Percentiles rank a stretch among this genome's conserved stretches.
phyloP scores from a whole-genome alignment of 2,888 invertebrate species.

The Sminthurides aquaticus region DNA sequence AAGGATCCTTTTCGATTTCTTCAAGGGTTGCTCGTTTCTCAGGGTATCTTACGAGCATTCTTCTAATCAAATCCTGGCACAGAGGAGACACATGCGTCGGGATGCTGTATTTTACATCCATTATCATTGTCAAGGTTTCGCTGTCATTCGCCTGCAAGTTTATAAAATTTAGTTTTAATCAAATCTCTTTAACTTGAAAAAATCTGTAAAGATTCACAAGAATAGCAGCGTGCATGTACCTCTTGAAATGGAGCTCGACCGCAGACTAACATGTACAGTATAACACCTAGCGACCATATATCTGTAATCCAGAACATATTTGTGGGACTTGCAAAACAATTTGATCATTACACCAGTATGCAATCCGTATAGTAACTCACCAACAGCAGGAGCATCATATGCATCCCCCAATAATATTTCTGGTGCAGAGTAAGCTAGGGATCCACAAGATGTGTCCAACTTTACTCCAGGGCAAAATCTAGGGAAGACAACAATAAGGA shows the following conservation, averaged over 20 bases:
- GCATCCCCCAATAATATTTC: constrained; percentile 97
- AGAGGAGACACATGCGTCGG: constrained; percentile 77
- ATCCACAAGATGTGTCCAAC: constrained; percentile 95
- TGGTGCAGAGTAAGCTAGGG: constrained; percentile 96
- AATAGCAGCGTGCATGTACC: constrained; percentile 41
- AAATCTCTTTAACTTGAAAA: no score
- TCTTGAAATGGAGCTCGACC: constrained; percentile 98
- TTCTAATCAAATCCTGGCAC: constrained; percentile 79
- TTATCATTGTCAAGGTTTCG: constrained; percentile 97
- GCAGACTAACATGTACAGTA: constrained; percentile 95
- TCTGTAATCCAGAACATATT: constrained; percentile 58
- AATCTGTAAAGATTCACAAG: no score
- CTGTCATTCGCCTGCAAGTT: constrained; percentile 75
- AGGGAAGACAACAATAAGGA: neutral
- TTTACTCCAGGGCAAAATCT: constrained; percentile 90
- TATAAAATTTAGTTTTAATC: no score
- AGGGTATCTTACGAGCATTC: constrained; percentile 90
- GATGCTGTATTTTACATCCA: constrained; percentile 96
- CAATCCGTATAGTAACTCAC: constrained; percentile 53
- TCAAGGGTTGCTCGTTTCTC: constrained; percentile 78
- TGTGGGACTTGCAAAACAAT: no score
- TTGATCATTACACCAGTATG: constrained; percentile 1
- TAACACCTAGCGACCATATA: constrained; percentile 98
- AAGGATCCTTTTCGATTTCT: constrained; percentile 78
- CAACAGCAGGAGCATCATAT: constrained; percentile 97